These are phyloP conservation scores for Chrysina gloriosa DNA, from an alignment of 2,888 invertebrate genomes.

Conservation along the genomic window DNA sequence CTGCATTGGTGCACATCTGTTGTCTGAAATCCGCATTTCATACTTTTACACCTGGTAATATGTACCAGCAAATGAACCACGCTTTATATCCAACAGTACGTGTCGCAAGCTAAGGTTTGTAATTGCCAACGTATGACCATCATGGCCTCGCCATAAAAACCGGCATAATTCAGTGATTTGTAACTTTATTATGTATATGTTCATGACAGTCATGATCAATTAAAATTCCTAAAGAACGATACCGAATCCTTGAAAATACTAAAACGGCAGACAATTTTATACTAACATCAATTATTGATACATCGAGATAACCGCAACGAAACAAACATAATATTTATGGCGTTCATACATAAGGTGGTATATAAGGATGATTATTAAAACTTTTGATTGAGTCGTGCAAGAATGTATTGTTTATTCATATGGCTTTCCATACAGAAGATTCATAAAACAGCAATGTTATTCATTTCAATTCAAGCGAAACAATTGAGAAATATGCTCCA, in stretches of 20 bases:
- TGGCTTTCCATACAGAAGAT: slow-evolving; percentile 7
- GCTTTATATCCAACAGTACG: too few species aligned
- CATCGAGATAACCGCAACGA: not conserved
- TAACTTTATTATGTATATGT: not conserved
- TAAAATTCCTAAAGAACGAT: not conserved
- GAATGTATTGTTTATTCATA: slow-evolving; percentile 27
- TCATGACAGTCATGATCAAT: not conserved
- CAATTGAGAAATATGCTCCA: slow-evolving; percentile 22
- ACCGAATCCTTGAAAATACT: slow-evolving; percentile 1
- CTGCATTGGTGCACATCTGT: too few species aligned
- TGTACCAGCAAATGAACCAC: too few species aligned
- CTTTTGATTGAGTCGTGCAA: slow-evolving; percentile 5
- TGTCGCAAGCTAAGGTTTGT: too few species aligned
- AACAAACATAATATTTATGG: not conserved
- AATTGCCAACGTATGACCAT: too few species aligned
- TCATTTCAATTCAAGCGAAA: slow-evolving; percentile 6
- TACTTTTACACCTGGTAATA: too few species aligned
- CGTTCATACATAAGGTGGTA: not conserved
- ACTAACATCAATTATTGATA: not conserved
- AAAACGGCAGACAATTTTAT: slow-evolving; percentile 4
- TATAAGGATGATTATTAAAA: slow-evolving; percentile 19
- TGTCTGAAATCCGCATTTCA: too few species aligned
- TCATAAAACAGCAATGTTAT: slow-evolving; percentile 6
- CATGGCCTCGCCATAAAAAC: too few species aligned
- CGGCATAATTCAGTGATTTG: not conserved